phyloP scores from a whole-genome alignment of 2,888 invertebrate species.

The Odontomyia ornata region DNA sequence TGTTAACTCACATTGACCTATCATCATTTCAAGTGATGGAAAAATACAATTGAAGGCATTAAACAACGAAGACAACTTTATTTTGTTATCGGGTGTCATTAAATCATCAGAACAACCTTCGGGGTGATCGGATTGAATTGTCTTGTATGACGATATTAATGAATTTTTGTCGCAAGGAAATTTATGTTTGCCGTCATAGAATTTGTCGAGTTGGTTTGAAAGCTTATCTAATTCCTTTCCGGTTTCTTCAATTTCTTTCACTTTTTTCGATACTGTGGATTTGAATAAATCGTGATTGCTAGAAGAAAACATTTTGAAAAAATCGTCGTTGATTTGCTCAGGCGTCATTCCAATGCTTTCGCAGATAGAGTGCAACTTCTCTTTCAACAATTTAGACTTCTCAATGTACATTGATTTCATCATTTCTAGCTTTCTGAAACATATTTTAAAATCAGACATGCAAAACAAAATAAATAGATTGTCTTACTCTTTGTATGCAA shows the following conservation, averaged over 20 bases:
- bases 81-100: conserved; percentile 39
- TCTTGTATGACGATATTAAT: conserved; percentile 53
- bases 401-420: conserved; percentile 52
- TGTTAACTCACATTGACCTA: conserved; percentile 2
- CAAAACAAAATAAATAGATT: conserved; percentile 40
- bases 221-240: conserved; percentile 52
- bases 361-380: conserved; percentile 52
- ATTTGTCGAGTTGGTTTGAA: conserved; percentile 55
- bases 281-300: conserved; percentile 53
- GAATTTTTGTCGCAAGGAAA: conserved; percentile 55
- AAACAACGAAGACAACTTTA: conserved; percentile 44
- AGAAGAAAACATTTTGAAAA: conserved; percentile 49
- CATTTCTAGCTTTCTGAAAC: conserved; percentile 48
- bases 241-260: conserved; percentile 44
- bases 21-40: conserved; percentile 8
- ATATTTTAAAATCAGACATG: background rate
- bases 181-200: conserved; percentile 54
- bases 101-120: background rate
- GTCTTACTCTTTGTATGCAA: conserved; percentile 56
- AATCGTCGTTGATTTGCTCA: conserved; percentile 53
- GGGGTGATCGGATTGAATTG: conserved; percentile 51
- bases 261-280: conserved; percentile 50
- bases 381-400: conserved; percentile 51
- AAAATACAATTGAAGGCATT: conserved; percentile 39
- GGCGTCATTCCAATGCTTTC: conserved; percentile 47